Conservation (phyloP, 2,888 invertebrate species). For the Mechanitis messenoides region DNA sequence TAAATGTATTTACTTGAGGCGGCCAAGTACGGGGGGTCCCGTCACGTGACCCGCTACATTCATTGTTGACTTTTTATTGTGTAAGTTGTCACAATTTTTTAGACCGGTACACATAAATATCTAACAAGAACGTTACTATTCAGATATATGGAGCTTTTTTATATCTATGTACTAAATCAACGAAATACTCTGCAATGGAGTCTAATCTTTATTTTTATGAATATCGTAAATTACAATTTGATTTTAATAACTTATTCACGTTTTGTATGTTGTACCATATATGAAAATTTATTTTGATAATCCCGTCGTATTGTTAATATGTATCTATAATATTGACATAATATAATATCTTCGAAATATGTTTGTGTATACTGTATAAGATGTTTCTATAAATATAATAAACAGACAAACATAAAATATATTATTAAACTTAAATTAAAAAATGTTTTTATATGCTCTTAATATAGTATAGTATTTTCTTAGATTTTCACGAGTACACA, state of each 20-base stretch:
- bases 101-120: slow-evolving; percentile 57
- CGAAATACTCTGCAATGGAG: slow-evolving; percentile 41
- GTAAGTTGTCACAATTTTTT: slow-evolving; percentile 62
- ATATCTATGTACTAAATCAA: slow-evolving; percentile 64
- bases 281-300: slow-evolving; percentile 57
- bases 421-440: background rate
- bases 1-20: slow-evolving; percentile 66
- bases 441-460: too few species aligned
- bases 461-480: too few species aligned
- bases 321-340: slow-evolving; percentile 3
- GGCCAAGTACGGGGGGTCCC: slow-evolving; percentile 67
- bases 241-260: slow-evolving; percentile 72
- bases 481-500: too few species aligned
- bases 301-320: slow-evolving; percentile 31
- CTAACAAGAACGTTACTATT: slow-evolving; percentile 54
- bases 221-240: slow-evolving; percentile 69
- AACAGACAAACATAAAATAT: background rate
- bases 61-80: slow-evolving; percentile 70
- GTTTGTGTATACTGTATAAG: background rate
- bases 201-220: slow-evolving; percentile 69
- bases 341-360: slow-evolving; percentile 1
- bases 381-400: slow-evolving; percentile 1
- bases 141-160: slow-evolving; percentile 53
- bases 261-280: slow-evolving; percentile 41
- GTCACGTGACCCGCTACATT: slow-evolving; percentile 52